phyloP scores from a whole-genome alignment of 2,113 vertebrate species.

The Neopipo cinnamomea region DNA sequence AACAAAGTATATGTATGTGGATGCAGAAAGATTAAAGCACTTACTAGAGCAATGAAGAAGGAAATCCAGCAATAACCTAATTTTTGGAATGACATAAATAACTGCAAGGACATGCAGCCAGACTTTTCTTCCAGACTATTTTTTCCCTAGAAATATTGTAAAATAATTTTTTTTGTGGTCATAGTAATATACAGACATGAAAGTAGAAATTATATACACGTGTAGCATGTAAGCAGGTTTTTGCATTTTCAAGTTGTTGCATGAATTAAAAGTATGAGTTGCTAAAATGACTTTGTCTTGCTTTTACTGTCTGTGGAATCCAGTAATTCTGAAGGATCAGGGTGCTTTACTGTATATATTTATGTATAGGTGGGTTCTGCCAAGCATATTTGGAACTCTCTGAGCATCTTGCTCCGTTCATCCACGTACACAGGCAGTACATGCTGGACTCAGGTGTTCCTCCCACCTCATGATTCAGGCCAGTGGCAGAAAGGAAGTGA shows the following conservation, averaged over 20 bases:
- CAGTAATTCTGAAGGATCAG: neutral
- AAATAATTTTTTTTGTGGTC: neutral
- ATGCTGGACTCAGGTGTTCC: neutral
- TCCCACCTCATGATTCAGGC: neutral
- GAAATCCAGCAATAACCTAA: neutral
- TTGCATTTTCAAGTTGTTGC: neutral
- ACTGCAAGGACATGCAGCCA: neutral
- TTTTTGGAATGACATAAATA: neutral
- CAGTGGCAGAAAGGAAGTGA: neutral
- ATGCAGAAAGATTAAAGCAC: neutral
- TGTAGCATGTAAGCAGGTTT: neutral
- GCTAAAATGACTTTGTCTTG: neutral
- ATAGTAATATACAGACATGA: neutral
- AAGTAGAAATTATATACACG: neutral
- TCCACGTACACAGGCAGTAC: fast-evolving
- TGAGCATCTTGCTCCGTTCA: neutral
- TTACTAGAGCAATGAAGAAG: neutral
- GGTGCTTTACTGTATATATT: neutral
- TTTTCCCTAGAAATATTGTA: neutral
- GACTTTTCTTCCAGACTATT: neutral
- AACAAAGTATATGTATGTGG: neutral
- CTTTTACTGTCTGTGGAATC: neutral
- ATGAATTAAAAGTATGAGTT: neutral
- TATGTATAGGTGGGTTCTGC: neutral
- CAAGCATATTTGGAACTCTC: fast-evolving